phyloP scores from a whole-genome alignment of 2,113 vertebrate species.

The Antechinus flavipes region DNA sequence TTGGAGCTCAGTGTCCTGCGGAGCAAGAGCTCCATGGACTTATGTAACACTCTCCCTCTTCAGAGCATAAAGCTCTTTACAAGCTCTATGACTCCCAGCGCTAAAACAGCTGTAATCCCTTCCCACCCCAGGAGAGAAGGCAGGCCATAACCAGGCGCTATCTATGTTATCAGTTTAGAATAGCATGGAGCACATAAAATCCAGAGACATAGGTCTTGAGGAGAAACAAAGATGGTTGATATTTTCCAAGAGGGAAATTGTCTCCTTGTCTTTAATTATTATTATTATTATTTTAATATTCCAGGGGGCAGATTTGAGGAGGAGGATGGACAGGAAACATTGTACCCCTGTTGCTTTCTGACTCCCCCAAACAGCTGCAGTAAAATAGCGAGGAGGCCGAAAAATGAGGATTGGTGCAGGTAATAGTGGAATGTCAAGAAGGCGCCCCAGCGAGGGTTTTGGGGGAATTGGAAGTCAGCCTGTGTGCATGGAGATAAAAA shows the following conservation, averaged over 20 bases:
- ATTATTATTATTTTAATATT: slow-evolving; percentile 28
- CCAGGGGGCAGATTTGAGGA: slow-evolving; percentile 1
- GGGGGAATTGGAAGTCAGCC: neutral
- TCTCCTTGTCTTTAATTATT: slow-evolving; percentile 38
- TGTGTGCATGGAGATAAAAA: neutral
- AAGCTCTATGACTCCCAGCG: slow-evolving; percentile 47
- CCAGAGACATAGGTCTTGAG: neutral
- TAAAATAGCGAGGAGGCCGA: neutral
- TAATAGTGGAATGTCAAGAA: neutral
- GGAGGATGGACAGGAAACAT: slow-evolving; percentile 12
- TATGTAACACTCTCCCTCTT: slow-evolving; percentile 53
- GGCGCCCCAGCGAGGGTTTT: neutral
- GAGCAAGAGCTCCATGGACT: slow-evolving; percentile 38
- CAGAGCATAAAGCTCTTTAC: slow-evolving; percentile 58
- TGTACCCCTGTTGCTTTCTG: neutral
- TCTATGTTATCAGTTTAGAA: slow-evolving; percentile 63
- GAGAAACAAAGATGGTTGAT: slow-evolving; percentile 50
- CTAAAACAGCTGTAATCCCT: slow-evolving; percentile 67
- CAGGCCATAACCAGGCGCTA: slow-evolving; percentile 51
- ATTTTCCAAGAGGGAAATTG: slow-evolving; percentile 35
- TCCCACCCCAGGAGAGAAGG: slow-evolving; percentile 61
- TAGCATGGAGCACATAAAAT: slow-evolving; percentile 37
- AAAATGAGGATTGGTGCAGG: neutral
- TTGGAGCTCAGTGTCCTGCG: slow-evolving; percentile 43
- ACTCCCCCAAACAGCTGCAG: neutral